Conservation (phyloP, 2,888 invertebrate genomes). For the Lasioglossum calceatum region DNA sequence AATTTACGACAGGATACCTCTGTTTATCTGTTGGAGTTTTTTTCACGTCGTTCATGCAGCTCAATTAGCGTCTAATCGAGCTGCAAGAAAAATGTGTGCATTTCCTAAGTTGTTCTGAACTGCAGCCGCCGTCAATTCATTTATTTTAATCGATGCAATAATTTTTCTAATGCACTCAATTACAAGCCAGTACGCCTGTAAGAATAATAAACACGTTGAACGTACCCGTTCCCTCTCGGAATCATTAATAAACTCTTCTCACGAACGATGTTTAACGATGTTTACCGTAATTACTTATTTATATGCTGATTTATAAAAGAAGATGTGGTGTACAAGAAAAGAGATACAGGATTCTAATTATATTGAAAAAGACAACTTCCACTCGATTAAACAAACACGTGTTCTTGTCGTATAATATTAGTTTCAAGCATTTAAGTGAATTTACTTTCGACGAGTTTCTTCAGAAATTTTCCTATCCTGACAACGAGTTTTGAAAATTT, state of each 20-base stretch:
- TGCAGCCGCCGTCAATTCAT: background rate
- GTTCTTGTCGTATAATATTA: background rate
- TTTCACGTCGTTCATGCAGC: background rate
- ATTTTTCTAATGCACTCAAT: background rate
- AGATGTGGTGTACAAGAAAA: background rate
- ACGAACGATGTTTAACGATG: background rate
- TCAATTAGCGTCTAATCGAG: background rate
- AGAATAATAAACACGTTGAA: background rate
- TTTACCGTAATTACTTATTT: background rate
- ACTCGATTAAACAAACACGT: background rate
- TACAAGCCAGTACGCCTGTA: background rate
- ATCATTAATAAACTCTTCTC: background rate
- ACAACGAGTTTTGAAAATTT: too few relatives aligned
- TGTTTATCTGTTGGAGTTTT: background rate
- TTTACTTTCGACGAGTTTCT: too few relatives aligned
- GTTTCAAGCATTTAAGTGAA: too few relatives aligned
- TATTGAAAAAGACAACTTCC: background rate
- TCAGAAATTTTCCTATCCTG: too few relatives aligned
- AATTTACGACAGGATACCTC: background rate
- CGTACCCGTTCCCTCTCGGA: background rate
- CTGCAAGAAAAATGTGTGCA: background rate
- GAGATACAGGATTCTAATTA: background rate
- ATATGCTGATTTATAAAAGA: background rate
- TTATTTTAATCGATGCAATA: background rate
- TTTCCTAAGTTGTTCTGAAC: background rate